Percentiles rank a stretch among this genome's conserved stretches.
phyloP scores from a whole-genome alignment of 2,888 invertebrate species.

The Venustoraphidia nigricollis region DNA sequence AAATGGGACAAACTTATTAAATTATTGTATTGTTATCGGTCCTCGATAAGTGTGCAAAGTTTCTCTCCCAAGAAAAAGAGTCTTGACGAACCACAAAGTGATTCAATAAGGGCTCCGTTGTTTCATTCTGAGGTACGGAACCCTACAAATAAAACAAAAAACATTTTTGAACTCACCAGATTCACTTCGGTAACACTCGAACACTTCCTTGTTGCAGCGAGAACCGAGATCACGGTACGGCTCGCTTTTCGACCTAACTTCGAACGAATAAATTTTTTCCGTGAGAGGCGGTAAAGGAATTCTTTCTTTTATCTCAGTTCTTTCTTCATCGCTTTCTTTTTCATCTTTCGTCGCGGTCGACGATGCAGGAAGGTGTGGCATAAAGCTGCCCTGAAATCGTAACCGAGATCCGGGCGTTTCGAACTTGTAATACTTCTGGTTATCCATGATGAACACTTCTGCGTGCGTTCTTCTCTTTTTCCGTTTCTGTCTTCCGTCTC shows the following conservation, averaged over 20 bases:
- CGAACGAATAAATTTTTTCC: conserved; percentile 37
- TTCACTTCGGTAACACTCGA: conserved; percentile 25
- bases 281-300: too few relatives aligned
- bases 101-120: too few relatives aligned
- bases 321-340: conserved; percentile 24
- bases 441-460: conserved; percentile 39
- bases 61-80: too few relatives aligned
- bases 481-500: conserved; percentile 1
- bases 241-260: conserved; percentile 54
- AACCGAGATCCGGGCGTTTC: conserved; percentile 28
- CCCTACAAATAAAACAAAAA: not conserved
- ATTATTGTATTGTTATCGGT: too few relatives aligned
- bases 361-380: conserved; percentile 12
- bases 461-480: conserved; percentile 35
- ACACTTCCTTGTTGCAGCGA: too few relatives aligned
- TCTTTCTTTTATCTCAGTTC: conserved; percentile 6
- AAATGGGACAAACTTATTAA: too few relatives aligned
- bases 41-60: too few relatives aligned
- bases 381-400: conserved; percentile 28
- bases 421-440: conserved; percentile 40
- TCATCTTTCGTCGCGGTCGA: conserved; percentile 20
- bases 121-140: too few relatives aligned
- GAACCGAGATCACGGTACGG: conserved; percentile 31
- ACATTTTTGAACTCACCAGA: conserved; percentile 27
- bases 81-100: too few relatives aligned